Conservation (phyloP, 35 echinoderm and acorn worm genomes). For the Heliocidaris erythrogramma region DNA sequence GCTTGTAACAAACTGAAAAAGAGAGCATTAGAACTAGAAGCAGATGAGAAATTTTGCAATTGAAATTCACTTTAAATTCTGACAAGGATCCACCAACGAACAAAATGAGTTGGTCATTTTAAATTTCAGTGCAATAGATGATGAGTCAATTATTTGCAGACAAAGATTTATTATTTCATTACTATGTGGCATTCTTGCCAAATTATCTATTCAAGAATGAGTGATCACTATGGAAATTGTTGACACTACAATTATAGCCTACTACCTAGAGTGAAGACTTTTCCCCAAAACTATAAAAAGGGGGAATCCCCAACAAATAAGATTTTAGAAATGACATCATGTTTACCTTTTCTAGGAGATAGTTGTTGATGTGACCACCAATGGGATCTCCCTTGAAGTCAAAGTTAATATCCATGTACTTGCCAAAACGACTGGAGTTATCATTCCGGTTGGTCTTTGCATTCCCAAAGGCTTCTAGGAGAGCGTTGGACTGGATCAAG, state of each 20-base stretch:
- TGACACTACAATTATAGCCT: neutral
- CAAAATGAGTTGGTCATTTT: no score
- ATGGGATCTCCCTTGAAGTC: conserved; percentile 99
- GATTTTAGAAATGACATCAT: neutral
- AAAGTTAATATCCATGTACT: conserved; percentile 99
- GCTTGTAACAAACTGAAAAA: no score
- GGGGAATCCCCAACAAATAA: neutral
- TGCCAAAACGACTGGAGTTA: conserved; percentile 98
- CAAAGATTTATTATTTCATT: no score
- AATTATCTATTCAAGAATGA: no score
- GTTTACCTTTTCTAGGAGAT: conserved; percentile 94
- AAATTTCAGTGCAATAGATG: no score
- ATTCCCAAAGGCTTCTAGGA: conserved; percentile 98
- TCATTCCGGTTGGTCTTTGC: conserved; percentile 98
- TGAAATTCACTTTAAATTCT: no score
- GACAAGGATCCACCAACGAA: no score
- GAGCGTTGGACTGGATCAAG: conserved; percentile 93
- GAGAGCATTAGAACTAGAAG: no score
- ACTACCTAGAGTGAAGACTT: neutral
- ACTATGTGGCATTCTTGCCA: no score
- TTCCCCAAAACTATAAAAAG: neutral
- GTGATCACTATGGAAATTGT: no score
- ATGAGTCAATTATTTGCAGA: no score
- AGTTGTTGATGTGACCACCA: conserved; percentile 97
- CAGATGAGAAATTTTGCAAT: no score